Conservation (phyloP, 2,113 vertebrate genomes). For the Rhea pennata region DNA sequence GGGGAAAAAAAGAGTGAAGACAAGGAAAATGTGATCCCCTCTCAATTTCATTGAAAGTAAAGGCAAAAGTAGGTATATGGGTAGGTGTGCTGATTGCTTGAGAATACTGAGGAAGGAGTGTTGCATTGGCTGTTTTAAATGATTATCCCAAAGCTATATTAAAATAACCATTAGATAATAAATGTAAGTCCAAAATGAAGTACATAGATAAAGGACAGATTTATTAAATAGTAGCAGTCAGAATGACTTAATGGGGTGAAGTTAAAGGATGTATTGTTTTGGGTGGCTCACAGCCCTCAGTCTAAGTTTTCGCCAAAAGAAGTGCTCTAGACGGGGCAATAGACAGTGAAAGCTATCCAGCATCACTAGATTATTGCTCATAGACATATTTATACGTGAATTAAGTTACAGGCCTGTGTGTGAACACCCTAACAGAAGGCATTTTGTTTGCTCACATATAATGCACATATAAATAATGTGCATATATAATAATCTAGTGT, state of each 20-base stretch:
- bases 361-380: neutral
- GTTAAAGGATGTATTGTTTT: neutral
- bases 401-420: rapidly evolving
- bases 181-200: neutral
- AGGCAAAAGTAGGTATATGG: neutral
- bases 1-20: neutral
- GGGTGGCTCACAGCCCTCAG: neutral
- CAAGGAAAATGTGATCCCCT: rapidly evolving
- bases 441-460: neutral
- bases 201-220: neutral
- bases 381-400: neutral
- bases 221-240: neutral
- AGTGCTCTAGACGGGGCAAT: neutral
- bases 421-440: neutral
- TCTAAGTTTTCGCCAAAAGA: neutral
- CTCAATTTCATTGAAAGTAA: neutral
- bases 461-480: neutral
- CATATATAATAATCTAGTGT: too few species aligned
- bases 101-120: neutral
- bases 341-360: neutral
- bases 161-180: neutral
- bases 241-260: neutral
- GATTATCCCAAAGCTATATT: neutral
- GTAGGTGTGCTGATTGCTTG: neutral
- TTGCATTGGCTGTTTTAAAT: neutral